Evolutionary conservation across 2,113 vertebrate genomes (phyloP), one percentile per base, ranked within the genome.

Genomic region (Solea solea): DNA sequence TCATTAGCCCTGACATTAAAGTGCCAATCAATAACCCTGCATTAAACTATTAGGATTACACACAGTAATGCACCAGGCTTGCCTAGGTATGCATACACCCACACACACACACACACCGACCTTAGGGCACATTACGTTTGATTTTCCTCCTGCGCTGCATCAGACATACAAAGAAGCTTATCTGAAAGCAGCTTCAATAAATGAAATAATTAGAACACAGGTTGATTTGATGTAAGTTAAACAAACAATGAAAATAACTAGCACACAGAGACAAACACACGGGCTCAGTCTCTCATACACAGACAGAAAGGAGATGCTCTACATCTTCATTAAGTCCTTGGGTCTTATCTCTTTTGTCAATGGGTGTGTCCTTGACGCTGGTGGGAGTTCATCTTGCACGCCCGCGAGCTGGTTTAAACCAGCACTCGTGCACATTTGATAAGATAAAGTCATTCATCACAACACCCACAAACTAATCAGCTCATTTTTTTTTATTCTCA

Each of bases 11-110:
- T 88, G 86, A 88, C 91, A 90, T 92, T 91, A 90, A 93, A 91
- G 90, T 90, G 83, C 85, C 91, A 91, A 93, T 94, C 93, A 93
- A 92, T 93, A 91, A 76, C 86, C 80, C 86, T 90, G 89, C 93
- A 93, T 94, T 93, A 91, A 93, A 91, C 93, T 88, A 91, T 93
- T 92, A 93, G 82, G 67, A 74, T 79, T 87, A 75, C 88, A 87
- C 74, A 72, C 58, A 61, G 62, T 9, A 45, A 65, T 68, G 64
- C 83, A 65, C 85, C 67, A 59, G 27, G 27, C 56, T 66, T 16
- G 39, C 49, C 55, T 72, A 82, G 41, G 65, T 76, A 50, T 41
- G 15, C 66, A 41, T 56, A 74, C 86, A 88, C 72, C 66, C 78
- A 76, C 88, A 88, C 72, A 67, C 56, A 74, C 86, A 88, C 72